These are phyloP conservation scores for Caranx melampygus DNA, from an alignment of 2,113 vertebrate genomes.

Conservation along the genomic window DNA sequence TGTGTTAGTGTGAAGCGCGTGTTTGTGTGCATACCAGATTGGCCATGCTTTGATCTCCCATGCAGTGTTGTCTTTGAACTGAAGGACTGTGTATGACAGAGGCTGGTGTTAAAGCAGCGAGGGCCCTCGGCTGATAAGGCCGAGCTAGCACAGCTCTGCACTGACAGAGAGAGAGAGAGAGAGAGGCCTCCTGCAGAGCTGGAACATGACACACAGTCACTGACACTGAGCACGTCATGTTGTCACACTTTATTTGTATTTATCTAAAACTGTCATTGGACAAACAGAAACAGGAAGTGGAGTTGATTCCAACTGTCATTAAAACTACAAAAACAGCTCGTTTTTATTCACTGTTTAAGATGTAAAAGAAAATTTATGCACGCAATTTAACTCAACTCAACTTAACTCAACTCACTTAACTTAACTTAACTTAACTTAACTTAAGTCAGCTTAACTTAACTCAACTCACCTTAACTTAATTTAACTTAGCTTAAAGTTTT, in stretches of 20 bases:
- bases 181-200: background rate
- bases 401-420: too few relatives aligned
- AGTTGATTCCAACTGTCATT: too few relatives aligned
- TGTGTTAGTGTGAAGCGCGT: conserved; percentile 56
- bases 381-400: too few relatives aligned
- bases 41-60: conserved; percentile 75
- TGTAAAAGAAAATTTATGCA: too few relatives aligned
- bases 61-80: conserved; percentile 79
- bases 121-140: conserved; percentile 71
- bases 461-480: too few relatives aligned
- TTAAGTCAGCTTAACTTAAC: too few relatives aligned
- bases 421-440: too few relatives aligned
- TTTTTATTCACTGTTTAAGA: too few relatives aligned
- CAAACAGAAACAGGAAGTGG: background rate
- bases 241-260: background rate
- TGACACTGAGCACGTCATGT: too few relatives aligned
- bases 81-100: conserved; percentile 65
- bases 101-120: conserved; percentile 66
- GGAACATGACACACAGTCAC: too few relatives aligned
- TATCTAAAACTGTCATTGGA: background rate
- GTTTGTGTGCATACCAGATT: conserved; percentile 65
- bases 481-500: too few relatives aligned
- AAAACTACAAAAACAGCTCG: too few relatives aligned
- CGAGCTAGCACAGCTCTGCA: conserved; percentile 7
- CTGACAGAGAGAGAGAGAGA: background rate